Base-by-base conservation (phyloP, 2,113 vertebrate genomes). In the Chloebia gouldiae region DNA sequence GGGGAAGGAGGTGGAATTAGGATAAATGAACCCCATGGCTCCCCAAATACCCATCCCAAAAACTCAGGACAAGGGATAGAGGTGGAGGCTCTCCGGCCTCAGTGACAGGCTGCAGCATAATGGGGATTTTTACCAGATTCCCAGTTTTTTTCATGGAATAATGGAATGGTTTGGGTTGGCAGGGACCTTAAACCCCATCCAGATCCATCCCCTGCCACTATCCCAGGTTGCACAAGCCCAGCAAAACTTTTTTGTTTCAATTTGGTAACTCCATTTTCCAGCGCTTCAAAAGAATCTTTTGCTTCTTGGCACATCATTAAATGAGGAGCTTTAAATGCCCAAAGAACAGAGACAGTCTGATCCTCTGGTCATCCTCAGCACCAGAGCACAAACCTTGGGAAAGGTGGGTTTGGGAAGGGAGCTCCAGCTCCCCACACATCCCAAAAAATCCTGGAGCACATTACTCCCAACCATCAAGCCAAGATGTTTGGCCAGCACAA, bases 401-500 rank as follows among this genome's bases (percentile, higher is more conserved):
- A 64, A 85, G 31, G 83, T 27, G 14, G 33, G 45, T 28, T n/a
- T 76, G 68, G 61, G 23, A 33, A 56, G 3, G 57, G 15, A 78
- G 61, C 49, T 47, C 63, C 70, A 33, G 10, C 35, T 59, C 9
- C 0, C 53, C 6, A 30, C 11, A 8, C 3, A 27, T 8, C 4
- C 53, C 10, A 2, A 51, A 83, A 73, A 76, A 20, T 3, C 73
- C 87, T 0, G 0, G 86, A 22, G 14, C 57, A 50, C 73, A 15
- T 4, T 0, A 0, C 57, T 54, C 9, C 0, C 2, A 0, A 22
- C 8, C 78, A 10, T 3, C 7, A 22, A 30, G 56, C 44, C 76
- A 61, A 37, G 78, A 9, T 3, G 30, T 30, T 15, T 71, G 81
- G 94, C 57, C 30, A 50, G 81, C 69, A 20, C 65, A 10, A 75